A percentile compares a stretch with the other conserved stretches of the same genome.
phyloP scores from a whole-genome alignment of 2,113 vertebrate genomes.

The Proterorhinus semilunaris region DNA sequence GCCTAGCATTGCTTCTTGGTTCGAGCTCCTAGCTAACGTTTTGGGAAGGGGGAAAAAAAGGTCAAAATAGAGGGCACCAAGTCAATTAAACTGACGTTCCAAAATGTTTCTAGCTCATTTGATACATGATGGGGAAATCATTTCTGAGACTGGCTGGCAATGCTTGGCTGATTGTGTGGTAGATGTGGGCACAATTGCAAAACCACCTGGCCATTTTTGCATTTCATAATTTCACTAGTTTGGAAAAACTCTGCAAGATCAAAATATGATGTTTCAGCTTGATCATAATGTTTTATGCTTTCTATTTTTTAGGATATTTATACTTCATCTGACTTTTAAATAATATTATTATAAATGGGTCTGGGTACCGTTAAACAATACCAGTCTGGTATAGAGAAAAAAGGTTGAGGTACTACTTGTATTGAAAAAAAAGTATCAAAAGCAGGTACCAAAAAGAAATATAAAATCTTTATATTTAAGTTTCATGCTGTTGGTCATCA shows the following conservation, averaged over 20 bases:
- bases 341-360: too few relatives aligned
- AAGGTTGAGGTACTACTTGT: too few relatives aligned
- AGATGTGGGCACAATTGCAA: not conserved
- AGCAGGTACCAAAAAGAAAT: too few relatives aligned
- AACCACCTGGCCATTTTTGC: not conserved
- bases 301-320: too few relatives aligned
- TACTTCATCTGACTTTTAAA: too few relatives aligned
- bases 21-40: conserved; percentile 9
- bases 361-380: too few relatives aligned
- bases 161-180: not conserved
- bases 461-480: too few relatives aligned
- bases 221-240: not conserved
- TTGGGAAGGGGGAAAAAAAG: conserved; percentile 23
- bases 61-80: conserved; percentile 14
- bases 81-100: conserved; percentile 8
- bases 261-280: too few relatives aligned
- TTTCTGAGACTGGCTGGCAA: not conserved
- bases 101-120: conserved; percentile 13
- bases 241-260: not conserved
- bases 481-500: too few relatives aligned
- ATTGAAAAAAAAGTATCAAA: too few relatives aligned
- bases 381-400: too few relatives aligned
- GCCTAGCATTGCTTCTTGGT: conserved; percentile 23
- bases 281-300: too few relatives aligned
- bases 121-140: conserved; percentile 7